A percentile compares a stretch with the other conserved stretches of the same genome.
phyloP scores from a whole-genome alignment of 1,140 invertebrate species.

The Nixonia krombeini region DNA sequence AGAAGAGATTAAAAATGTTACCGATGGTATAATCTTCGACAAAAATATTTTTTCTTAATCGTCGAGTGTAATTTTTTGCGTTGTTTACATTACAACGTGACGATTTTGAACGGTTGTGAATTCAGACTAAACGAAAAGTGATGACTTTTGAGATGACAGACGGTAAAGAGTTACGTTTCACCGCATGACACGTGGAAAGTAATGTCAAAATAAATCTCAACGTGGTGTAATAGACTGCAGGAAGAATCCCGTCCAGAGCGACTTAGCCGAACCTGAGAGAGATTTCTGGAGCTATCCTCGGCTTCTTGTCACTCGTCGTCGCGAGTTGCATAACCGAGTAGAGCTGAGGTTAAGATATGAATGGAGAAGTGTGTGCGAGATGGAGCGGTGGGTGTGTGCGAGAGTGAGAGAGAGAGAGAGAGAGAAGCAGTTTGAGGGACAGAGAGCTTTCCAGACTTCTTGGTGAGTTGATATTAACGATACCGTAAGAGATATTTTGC shows the following conservation, averaged over 20 bases:
- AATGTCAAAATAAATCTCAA: too few species aligned
- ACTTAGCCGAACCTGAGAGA: slow-evolving; percentile 4
- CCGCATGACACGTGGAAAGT: too few species aligned
- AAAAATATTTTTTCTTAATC: too few species aligned
- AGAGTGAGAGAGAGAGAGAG: not conserved
- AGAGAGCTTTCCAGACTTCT: slow-evolving; percentile 1
- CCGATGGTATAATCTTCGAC: too few species aligned
- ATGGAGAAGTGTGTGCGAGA: slow-evolving; percentile 8
- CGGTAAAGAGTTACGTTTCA: not conserved
- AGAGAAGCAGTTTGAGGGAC: not conserved
- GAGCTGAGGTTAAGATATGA: slow-evolving; percentile 9
- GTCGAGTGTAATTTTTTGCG: too few species aligned
- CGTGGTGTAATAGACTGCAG: too few species aligned
- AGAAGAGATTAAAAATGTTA: too few species aligned
- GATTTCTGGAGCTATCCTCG: slow-evolving; percentile 6
- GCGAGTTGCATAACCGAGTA: slow-evolving; percentile 10
- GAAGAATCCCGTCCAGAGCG: not conserved
- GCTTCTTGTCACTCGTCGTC: slow-evolving; percentile 12
- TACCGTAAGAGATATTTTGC: not conserved
- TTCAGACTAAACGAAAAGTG: too few species aligned
- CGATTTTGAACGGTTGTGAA: not conserved
- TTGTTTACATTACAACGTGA: too few species aligned
- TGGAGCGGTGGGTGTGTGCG: not conserved
- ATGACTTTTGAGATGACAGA: not conserved
- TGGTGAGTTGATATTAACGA: not conserved